Conservation (phyloP, 2,888 invertebrate genomes). For the Galerucella nymphaeae region DNA sequence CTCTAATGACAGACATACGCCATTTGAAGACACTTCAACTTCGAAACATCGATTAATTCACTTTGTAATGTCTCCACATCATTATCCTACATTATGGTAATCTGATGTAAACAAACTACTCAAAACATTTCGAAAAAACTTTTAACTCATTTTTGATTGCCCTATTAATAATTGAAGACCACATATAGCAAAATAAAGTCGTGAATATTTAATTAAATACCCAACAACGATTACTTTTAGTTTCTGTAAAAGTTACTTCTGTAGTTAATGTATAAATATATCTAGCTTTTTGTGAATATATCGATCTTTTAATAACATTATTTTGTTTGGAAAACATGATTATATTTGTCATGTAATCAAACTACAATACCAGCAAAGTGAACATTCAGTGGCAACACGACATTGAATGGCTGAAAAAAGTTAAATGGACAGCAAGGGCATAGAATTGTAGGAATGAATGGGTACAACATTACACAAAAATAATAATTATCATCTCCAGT, state of each 20-base stretch:
- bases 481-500: too few relatives aligned
- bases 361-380: conserved; percentile 50
- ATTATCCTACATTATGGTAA: conserved; percentile 1
- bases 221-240: neutral
- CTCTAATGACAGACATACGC: too few relatives aligned
- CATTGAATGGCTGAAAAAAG: neutral
- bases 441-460: too few relatives aligned
- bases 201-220: conserved; percentile 14
- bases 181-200: conserved; percentile 6
- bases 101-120: neutral
- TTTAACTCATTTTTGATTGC: conserved; percentile 13
- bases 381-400: neutral
- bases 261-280: neutral
- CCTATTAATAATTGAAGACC: neutral
- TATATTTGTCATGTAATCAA: conserved; percentile 55
- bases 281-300: conserved; percentile 12
- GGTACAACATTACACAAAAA: too few relatives aligned
- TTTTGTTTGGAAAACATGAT: conserved; percentile 51
- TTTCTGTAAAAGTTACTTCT: neutral
- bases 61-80: neutral
- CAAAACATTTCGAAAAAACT: neutral
- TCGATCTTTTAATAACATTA: conserved; percentile 49
- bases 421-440: too few relatives aligned
- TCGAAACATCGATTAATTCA: neutral
- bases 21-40: too few relatives aligned